Percentiles rank a stretch among this genome's conserved stretches.
Evolutionary conservation across 2,888 invertebrate species (phyloP).

Genomic region (Dicyrtoma fusca): DNA sequence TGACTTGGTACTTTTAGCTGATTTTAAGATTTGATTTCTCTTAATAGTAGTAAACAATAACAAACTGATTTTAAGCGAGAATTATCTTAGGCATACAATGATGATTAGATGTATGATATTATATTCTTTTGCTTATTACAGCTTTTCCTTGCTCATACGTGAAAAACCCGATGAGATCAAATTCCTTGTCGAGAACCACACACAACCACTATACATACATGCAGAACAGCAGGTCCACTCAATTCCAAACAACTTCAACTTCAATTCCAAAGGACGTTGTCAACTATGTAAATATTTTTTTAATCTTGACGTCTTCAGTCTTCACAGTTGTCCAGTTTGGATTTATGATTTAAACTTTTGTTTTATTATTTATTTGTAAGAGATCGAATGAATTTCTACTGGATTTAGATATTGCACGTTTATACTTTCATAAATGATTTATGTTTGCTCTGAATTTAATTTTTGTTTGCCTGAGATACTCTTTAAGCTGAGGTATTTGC

Average conservation of each 20-base stretch:
- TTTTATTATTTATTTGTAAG: neutral
- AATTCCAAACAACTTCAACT: neutral
- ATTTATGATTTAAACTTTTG: neutral
- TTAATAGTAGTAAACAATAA: slow-evolving; percentile 2
- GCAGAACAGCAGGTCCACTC: neutral
- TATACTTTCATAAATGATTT: neutral
- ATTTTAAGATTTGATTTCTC: too few species aligned
- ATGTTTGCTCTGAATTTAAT: too few species aligned
- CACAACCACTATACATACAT: slow-evolving; percentile 22
- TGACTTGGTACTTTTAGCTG: too few species aligned
- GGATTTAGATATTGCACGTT: slow-evolving; percentile 11
- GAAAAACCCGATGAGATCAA: slow-evolving; percentile 27
- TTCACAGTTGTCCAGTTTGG: slow-evolving; percentile 4
- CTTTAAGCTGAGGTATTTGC: too few species aligned
- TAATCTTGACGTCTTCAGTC: neutral
- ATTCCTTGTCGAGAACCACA: slow-evolving; percentile 18
- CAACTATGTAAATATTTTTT: neutral
- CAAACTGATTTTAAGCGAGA: neutral
- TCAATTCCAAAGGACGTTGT: neutral
- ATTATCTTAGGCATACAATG: neutral
- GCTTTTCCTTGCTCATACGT: neutral
- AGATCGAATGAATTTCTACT: neutral
- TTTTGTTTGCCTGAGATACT: too few species aligned
- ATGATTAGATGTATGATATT: neutral
- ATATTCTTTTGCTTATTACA: neutral